Evolutionary conservation across 2,888 invertebrate species (phyloP), one percentile per base, ranked within the genome.

Genomic region (Glyphotaelius pellucidus): DNA sequence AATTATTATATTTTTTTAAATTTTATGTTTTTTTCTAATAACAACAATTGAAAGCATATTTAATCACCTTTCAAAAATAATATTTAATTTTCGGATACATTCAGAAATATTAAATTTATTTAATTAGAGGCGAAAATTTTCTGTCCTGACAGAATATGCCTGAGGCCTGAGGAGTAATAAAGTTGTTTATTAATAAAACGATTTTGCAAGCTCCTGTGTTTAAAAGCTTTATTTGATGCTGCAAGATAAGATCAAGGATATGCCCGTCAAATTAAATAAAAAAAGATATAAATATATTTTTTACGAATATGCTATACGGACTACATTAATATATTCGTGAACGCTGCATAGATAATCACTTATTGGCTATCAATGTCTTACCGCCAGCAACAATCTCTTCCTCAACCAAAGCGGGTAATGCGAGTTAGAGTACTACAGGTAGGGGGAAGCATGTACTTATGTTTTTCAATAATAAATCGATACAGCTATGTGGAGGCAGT

Each of bases 381-480:
- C 67, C 25, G 67, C 25, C 67, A 67, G 67, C 67, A 67, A 67
- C 67, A 67, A 67, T 67, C 67, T 67, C 67, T 67, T 67, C 67
- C 25, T 67, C 25, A 2, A 67, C 25, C 25, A 9, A 67, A 67
- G 7, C 67, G 25, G 67, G 25, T 67, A 67, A 67, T 67, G 42
- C 14, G 47, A 47, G 47, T n/a, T 38, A 38, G 38, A 38, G 38
- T 38, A 38, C 38, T 38, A 38, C 38, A 67, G 25, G 25, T 31
- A 14, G 7, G 67, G 52, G 80, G 88, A 42, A 83, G 67, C 83
- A 79, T 14, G 79, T 52, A 91, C 47, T 90, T 90, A 91, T 80
- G 90, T 80, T 91, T 92, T 92, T 90, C 91, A 91, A 93, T 93
- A 92, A 90, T 92, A 91, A 93, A 92, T 92, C 92, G 92, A 93